A percentile compares a stretch with the other conserved stretches of the same genome.
Conservation (phyloP, 2,888 invertebrate species). For the Chydorus sphaericus region DNA sequence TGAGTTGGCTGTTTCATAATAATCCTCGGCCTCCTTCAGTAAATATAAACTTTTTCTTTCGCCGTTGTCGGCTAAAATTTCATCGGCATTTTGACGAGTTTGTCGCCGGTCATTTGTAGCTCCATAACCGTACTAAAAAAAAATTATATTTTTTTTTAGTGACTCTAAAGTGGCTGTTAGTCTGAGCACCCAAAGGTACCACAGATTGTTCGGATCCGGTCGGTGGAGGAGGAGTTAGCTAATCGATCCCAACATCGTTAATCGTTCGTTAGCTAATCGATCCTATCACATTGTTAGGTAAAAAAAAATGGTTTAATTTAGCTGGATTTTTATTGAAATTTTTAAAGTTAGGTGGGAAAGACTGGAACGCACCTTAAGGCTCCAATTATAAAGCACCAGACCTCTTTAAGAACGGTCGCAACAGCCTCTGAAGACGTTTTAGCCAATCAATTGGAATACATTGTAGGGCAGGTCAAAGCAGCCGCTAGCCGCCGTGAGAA, state of each 20-base stretch:
- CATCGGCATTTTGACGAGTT: not conserved
- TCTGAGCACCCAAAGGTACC: constrained; percentile 81
- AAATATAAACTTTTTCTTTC: constrained; percentile 20
- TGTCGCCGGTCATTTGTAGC: constrained; percentile 5
- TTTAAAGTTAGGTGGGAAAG: not conserved
- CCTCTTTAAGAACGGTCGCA: not conserved
- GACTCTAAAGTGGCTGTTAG: constrained; percentile 88
- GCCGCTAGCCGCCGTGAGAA: constrained; percentile 4
- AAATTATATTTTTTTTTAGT: constrained; percentile 25
- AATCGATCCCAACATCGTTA: not conserved
- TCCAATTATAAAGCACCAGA: not conserved
- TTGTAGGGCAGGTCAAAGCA: constrained; percentile 12
- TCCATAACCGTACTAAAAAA: not conserved
- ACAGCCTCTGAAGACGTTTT: not conserved
- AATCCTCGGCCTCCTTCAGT: constrained; percentile 63
- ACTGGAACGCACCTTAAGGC: not conserved
- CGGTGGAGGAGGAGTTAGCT: constrained; percentile 5
- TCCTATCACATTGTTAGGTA: not conserved
- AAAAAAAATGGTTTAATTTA: too few species aligned
- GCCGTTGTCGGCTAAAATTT: not conserved
- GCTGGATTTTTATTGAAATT: too few species aligned
- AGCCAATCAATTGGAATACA: not conserved
- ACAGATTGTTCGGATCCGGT: constrained; percentile 35
- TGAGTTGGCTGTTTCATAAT: constrained; percentile 65
- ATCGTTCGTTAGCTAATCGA: not conserved